Evolutionary conservation across 2,797 vertebrate genomes (phyloP).

Genomic region (Babyrousa celebensis): DNA sequence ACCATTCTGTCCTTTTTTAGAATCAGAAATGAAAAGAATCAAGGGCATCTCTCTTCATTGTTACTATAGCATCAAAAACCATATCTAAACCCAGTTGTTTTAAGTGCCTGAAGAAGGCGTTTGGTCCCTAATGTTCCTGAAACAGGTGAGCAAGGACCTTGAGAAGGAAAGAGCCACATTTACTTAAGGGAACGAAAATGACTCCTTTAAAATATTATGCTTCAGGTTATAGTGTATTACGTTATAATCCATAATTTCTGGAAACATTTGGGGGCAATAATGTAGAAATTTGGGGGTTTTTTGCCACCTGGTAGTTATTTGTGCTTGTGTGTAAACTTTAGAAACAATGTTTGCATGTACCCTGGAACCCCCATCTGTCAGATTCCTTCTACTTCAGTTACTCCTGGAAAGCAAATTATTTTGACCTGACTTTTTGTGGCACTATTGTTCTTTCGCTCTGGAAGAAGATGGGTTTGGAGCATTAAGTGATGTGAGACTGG

Average conservation of each 20-base stretch:
- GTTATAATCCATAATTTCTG: conserved; percentile 1
- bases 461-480: neutral
- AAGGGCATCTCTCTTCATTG: neutral
- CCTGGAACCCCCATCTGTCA: neutral
- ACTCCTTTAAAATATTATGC: neutral
- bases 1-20: neutral
- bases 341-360: conserved; percentile 38
- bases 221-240: neutral
- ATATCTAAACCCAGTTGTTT: neutral
- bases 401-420: conserved; percentile 2
- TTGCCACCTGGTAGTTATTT: neutral
- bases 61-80: neutral
- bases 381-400: neutral
- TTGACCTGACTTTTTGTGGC: neutral
- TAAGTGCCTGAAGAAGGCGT: neutral
- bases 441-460: neutral
- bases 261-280: neutral
- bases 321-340: conserved; percentile 59
- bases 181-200: neutral
- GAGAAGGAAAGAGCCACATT: neutral
- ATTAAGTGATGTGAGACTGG: neutral
- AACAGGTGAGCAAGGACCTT: neutral
- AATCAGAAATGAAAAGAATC: conserved; percentile 63
- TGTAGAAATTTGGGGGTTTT: neutral
- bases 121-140: neutral